These are phyloP conservation scores for Drosophila malerkotliana DNA, from an alignment of 1,140 invertebrate species.

Conservation along the genomic window DNA sequence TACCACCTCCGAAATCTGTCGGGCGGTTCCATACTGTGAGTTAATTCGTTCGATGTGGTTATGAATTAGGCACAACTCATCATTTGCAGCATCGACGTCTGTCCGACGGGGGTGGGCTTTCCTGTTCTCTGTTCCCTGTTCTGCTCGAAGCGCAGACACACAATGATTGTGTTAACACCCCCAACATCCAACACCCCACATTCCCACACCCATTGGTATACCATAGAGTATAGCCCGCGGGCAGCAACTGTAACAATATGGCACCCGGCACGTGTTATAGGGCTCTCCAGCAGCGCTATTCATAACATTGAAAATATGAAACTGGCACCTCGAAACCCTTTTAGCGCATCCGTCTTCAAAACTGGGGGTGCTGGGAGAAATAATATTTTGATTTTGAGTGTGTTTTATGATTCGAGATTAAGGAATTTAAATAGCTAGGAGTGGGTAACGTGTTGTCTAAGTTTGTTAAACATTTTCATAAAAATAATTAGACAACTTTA, in stretches of 20 bases:
- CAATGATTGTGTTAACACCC: constrained; percentile 74
- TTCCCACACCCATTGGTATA: constrained; percentile 4
- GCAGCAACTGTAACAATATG: constrained; percentile 66
- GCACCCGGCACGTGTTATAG: constrained; percentile 62
- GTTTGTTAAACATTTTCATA: not conserved
- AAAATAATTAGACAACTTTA: not conserved
- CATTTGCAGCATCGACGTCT: constrained; percentile 73
- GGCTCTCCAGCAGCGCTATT: constrained; percentile 48
- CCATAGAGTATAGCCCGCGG: constrained; percentile 20
- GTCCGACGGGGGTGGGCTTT: constrained; percentile 30
- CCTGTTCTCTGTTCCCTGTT: not conserved
- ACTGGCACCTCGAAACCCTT: constrained; percentile 47
- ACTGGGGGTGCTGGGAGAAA: constrained; percentile 16
- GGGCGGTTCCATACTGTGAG: constrained; percentile 65
- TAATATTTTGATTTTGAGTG: constrained; percentile 22
- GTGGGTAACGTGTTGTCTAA: not conserved
- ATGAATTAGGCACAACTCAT: constrained; percentile 82
- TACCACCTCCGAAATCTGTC: constrained; percentile 14
- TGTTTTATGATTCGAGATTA: not conserved
- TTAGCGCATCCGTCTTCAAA: constrained; percentile 10
- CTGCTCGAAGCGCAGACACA: constrained; percentile 48
- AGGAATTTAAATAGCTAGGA: not conserved
- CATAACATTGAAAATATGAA: constrained; percentile 30
- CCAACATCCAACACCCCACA: constrained; percentile 46
- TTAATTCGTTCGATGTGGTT: constrained; percentile 82